These are phyloP conservation scores for Lepidocyrtinus sp. DNA, from an alignment of 2,888 invertebrate species.

Conservation along the genomic window DNA sequence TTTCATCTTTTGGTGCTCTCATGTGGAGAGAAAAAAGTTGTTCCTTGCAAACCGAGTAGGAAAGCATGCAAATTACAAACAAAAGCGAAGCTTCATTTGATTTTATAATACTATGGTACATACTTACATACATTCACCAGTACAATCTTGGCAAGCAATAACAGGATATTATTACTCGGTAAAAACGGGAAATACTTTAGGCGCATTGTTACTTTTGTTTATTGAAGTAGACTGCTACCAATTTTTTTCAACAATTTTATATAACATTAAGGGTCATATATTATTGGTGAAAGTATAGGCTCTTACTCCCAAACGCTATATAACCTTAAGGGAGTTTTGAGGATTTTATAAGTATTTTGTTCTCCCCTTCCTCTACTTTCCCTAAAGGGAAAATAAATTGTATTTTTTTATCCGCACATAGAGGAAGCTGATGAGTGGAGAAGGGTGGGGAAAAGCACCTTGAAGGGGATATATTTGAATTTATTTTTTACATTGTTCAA, in stretches of 20 bases:
- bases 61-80: background rate
- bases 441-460: background rate
- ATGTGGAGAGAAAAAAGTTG: background rate
- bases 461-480: background rate
- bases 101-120: too few species aligned
- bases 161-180: too few species aligned
- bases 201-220: too few species aligned
- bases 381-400: background rate
- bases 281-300: too few species aligned
- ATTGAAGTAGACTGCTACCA: background rate
- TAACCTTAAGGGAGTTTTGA: background rate
- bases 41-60: background rate
- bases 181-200: too few species aligned
- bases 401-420: background rate
- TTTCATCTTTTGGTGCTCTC: background rate
- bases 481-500: background rate
- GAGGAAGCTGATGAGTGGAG: background rate
- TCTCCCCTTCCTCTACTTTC: background rate
- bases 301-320: too few species aligned
- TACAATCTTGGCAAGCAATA: too few species aligned
- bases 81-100: background rate
- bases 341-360: background rate
- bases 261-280: too few species aligned
- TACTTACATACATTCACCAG: background rate
- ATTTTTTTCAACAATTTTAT: background rate